Evolutionary conservation across 2,797 vertebrate genomes (phyloP), one percentile per base, ranked within the genome.

Genomic region (Clarias fuscus): DNA sequence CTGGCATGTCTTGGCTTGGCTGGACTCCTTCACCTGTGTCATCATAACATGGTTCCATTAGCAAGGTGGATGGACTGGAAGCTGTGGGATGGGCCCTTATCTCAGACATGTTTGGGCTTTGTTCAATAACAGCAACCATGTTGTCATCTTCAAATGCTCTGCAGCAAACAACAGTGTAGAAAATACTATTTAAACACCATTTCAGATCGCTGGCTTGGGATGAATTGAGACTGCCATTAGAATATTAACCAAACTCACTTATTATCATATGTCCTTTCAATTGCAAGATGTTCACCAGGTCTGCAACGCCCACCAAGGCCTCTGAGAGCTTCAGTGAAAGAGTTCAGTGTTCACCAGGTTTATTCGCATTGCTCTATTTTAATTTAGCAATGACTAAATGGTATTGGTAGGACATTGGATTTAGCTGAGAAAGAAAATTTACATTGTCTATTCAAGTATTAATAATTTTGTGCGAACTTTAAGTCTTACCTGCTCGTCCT

Each of bases 141-240:
- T 94, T 93, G 8, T 96, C 96, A 20, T 95, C 94, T 89, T 96
- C 95, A 90, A 96, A 96, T 24, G 94, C 95, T 90, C 95, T 96
- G 90, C 7, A 83, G 1, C 68, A 56, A 64, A 65, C 40, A 70
- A 5, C 15, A 84, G 27, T 40, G 72, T 59, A 58, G 8, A 76
- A 58, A 76, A 67, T 62, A 37, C 77, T 62, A 65, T 65, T 67
- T 64, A 58, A 85, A 85, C 37, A 65, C 13, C 10, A n/a, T 77
- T 77, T 64, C 22, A 67, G 5, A 80, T 48, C 30, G 13, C 20
- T 67, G 56, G n/a, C 40, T 59, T 83, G 6, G 13, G 15, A 58
- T 58, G 27, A 68, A 22, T 77, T 75, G 13, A 58, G n/a, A 80
- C 18, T 59, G 40, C 75, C 43, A 84, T 22, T 59, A 71, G 56